phyloP scores from a whole-genome alignment of 1,140 invertebrate species.

The Neodiprion pinetum region DNA sequence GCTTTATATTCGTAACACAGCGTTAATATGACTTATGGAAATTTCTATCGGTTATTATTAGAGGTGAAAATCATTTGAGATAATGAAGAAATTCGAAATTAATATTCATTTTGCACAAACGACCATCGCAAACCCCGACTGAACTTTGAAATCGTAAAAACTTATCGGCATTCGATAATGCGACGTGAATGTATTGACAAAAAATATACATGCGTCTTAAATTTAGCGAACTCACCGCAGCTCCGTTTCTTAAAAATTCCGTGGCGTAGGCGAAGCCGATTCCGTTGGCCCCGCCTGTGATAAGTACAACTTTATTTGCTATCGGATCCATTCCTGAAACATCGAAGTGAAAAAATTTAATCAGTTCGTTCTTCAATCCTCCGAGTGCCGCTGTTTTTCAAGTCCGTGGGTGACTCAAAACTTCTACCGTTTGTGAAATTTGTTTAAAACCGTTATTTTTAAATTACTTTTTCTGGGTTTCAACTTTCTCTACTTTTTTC shows the following conservation, averaged over 20 bases:
- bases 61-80: not conserved
- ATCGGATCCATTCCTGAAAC: too few species aligned
- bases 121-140: not conserved
- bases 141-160: not conserved
- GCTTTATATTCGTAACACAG: constrained; percentile 18
- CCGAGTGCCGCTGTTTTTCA: too few species aligned
- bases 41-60: too few species aligned
- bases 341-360: too few species aligned
- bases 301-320: constrained; percentile 48
- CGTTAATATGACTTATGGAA: too few species aligned
- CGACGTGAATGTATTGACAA: not conserved
- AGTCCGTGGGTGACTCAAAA: too few species aligned
- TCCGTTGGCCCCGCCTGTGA: constrained; percentile 54
- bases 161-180: constrained; percentile 15
- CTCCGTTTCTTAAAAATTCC: constrained; percentile 41
- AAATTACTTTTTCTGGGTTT: constrained; percentile 39
- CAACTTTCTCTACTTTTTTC: constrained; percentile 50
- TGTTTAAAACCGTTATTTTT: too few species aligned
- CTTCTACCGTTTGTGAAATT: too few species aligned
- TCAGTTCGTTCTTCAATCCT: too few species aligned
- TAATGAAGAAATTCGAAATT: not conserved
- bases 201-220: not conserved
- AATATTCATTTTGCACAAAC: too few species aligned
- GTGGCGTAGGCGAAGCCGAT: constrained; percentile 46
- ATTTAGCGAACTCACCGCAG: constrained; percentile 39